Evolutionary conservation across 2,113 vertebrate genomes (phyloP).

Genomic region (Climacteris rufus): DNA sequence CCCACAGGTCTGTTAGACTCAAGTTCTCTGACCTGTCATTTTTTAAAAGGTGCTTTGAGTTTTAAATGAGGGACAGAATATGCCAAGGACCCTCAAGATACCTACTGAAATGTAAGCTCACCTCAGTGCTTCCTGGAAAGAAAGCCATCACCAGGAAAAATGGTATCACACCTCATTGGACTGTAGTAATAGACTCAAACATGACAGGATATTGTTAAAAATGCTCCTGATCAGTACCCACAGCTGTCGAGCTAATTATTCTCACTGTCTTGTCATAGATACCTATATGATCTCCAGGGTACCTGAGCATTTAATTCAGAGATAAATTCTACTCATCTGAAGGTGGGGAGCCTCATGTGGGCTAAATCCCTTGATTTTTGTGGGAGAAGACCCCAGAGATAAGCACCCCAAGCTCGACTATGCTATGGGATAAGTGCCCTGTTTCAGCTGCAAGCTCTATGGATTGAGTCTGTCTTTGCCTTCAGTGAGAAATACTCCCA

Average conservation of each 20-base stretch:
- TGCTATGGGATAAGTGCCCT: neutral
- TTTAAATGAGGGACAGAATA: constrained; percentile 15
- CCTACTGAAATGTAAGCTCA: neutral
- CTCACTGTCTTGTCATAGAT: neutral
- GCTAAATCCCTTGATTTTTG: neutral
- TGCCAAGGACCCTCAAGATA: neutral
- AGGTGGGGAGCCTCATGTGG: rapidly evolving
- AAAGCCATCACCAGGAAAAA: constrained; percentile 15
- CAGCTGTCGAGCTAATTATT: constrained; percentile 40
- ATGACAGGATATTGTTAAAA: constrained; percentile 17
- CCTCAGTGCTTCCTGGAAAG: neutral
- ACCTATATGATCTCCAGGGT: neutral
- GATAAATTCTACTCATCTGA: neutral
- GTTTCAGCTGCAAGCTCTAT: neutral
- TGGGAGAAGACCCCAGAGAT: neutral
- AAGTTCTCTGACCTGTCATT: neutral
- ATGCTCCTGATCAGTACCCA: neutral
- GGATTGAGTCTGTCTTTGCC: neutral
- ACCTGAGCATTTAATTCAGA: neutral
- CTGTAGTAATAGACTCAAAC: constrained; percentile 33
- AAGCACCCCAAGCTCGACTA: neutral
- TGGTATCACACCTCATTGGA: constrained; percentile 10
- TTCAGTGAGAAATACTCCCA: neutral
- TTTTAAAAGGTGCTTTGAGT: neutral
- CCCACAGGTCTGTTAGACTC: neutral